Conservation (phyloP, 2,888 invertebrate genomes). For the Steromphala cineraria region DNA sequence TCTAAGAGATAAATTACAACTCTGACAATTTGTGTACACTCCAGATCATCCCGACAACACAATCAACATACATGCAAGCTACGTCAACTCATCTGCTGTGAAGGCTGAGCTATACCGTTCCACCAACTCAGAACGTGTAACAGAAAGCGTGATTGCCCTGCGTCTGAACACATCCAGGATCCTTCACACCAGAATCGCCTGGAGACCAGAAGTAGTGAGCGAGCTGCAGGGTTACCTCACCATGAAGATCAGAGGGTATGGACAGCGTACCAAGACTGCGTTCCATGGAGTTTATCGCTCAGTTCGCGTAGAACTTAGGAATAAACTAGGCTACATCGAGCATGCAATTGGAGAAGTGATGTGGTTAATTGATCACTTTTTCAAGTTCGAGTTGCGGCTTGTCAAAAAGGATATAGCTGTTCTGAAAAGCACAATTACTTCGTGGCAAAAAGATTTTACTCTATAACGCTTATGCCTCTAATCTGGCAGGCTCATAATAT, state of each 20-base stretch:
- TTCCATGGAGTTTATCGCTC: not conserved
- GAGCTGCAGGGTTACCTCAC: not conserved
- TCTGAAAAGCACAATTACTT: no score
- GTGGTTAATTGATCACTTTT: no score
- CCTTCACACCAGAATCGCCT: slow-evolving; percentile 55
- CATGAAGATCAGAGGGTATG: not conserved
- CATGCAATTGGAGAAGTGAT: no score
- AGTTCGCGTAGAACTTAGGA: not conserved
- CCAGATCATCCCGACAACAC: slow-evolving; percentile 37
- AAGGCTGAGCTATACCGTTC: slow-evolving; percentile 45
- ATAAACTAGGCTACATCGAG: no score
- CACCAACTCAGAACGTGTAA: slow-evolving; percentile 21
- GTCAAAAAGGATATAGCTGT: no score
- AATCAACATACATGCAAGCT: slow-evolving; percentile 50
- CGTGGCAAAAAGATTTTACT: no score
- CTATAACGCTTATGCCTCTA: no score
- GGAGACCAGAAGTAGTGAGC: slow-evolving; percentile 48
- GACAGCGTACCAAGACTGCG: not conserved
- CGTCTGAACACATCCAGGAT: slow-evolving; percentile 49
- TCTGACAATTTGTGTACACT: not conserved
- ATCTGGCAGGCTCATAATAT: no score
- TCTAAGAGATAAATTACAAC: not conserved
- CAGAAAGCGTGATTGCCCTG: slow-evolving; percentile 49
- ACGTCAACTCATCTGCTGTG: slow-evolving; percentile 53
- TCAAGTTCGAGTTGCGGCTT: no score